phyloP scores from a whole-genome alignment of 2,113 vertebrate species.

The Myotis brandtii region DNA sequence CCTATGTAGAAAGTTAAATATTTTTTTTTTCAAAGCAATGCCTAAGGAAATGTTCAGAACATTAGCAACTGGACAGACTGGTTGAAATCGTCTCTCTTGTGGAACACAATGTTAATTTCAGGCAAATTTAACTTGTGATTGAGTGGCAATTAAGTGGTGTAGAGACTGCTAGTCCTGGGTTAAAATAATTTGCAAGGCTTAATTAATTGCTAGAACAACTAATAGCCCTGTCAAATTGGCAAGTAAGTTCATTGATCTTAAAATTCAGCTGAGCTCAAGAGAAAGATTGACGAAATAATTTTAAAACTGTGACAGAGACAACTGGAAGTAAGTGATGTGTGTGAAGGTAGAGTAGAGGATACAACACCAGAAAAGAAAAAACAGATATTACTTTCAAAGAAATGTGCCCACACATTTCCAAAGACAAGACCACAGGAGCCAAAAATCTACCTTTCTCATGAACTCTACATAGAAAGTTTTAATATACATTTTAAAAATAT shows the following conservation, averaged over 20 bases:
- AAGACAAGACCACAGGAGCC: not conserved
- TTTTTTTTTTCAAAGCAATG: constrained; percentile 45
- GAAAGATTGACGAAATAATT: constrained; percentile 76
- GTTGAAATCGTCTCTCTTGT: constrained; percentile 58
- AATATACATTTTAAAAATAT: not conserved
- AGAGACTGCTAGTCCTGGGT: constrained; percentile 58
- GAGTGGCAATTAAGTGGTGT: constrained; percentile 74
- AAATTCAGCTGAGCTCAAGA: constrained; percentile 78
- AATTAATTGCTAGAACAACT: constrained; percentile 83
- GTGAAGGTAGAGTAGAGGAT: constrained; percentile 22
- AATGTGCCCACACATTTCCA: constrained; percentile 40
- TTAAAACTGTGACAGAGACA: constrained; percentile 17
- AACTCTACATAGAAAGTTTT: not conserved
- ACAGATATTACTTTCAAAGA: constrained; percentile 47
- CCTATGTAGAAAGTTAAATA: constrained; percentile 17
- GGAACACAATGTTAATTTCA: constrained; percentile 77
- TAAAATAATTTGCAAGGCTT: constrained; percentile 78
- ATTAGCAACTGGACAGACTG: constrained; percentile 58
- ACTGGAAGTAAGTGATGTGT: constrained; percentile 11
- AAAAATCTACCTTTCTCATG: constrained; percentile 15
- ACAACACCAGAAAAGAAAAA: constrained; percentile 39
- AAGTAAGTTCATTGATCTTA: constrained; percentile 83
- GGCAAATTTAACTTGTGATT: constrained; percentile 79
- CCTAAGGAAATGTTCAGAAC: constrained; percentile 57
- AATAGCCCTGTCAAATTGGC: constrained; percentile 76